Conservation (phyloP, 2,888 invertebrate species). For the Scotopteryx bipunctaria region DNA sequence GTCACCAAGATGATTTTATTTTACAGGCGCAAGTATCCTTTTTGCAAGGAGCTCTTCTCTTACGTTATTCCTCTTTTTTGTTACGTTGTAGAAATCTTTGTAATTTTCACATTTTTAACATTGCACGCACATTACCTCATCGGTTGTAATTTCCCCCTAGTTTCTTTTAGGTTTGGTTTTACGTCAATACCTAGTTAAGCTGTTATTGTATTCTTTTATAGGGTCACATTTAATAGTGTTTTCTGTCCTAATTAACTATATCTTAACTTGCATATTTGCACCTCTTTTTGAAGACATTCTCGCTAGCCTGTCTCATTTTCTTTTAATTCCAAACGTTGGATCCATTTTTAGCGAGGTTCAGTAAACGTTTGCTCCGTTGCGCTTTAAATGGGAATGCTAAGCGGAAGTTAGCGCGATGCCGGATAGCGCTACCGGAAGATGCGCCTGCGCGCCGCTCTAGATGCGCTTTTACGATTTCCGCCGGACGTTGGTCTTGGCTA, state of each 20-base stretch:
- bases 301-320: not conserved
- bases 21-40: constrained; percentile 25
- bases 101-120: constrained; percentile 18
- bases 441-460: constrained; percentile 68
- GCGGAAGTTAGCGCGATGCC: constrained; percentile 67
- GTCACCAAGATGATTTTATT: constrained; percentile 16
- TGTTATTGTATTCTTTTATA: too few relatives aligned
- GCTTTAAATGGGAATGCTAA: constrained; percentile 64
- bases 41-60: not conserved
- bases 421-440: constrained; percentile 76
- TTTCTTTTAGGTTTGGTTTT: not conserved
- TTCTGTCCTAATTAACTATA: too few relatives aligned
- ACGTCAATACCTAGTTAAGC: not conserved
- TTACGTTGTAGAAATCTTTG: constrained; percentile 18
- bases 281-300: not conserved
- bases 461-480: constrained; percentile 81
- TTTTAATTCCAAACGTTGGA: constrained; percentile 11
- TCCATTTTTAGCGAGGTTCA: constrained; percentile 61
- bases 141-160: not conserved
- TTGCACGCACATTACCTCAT: not conserved
- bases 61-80: not conserved
- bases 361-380: constrained; percentile 52
- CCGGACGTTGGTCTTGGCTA: constrained; percentile 53
- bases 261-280: not conserved
- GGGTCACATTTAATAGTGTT: too few relatives aligned